Evolutionary conservation across 2,797 vertebrate genomes (phyloP).

Genomic region (Sebastes wilsoni): DNA sequence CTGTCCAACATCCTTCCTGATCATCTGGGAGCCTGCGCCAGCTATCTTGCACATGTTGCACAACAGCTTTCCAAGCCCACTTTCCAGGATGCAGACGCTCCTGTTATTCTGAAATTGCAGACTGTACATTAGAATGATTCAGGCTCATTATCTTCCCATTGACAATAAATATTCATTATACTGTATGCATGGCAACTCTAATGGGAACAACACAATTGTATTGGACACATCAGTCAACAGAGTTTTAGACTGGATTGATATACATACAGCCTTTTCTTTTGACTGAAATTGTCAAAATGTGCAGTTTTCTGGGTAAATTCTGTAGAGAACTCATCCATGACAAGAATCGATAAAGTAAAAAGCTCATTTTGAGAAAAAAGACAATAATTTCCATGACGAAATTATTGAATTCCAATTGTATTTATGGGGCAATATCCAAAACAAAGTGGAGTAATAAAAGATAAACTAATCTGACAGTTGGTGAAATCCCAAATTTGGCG

Average conservation of each 20-base stretch:
- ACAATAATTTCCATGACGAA: neutral
- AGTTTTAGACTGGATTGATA: neutral
- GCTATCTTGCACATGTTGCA: constrained; percentile 4
- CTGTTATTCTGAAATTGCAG: neutral
- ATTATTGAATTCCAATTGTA: neutral
- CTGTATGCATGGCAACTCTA: neutral
- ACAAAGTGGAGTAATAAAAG: neutral
- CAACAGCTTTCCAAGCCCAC: neutral
- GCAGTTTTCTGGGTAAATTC: neutral
- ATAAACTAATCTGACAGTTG: neutral
- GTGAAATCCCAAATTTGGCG: neutral
- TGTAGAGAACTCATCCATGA: neutral
- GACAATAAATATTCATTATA: neutral
- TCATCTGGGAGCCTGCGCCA: constrained; percentile 28
- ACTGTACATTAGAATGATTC: constrained; percentile 8
- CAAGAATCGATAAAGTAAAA: neutral
- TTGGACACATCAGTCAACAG: neutral
- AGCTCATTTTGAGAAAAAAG: neutral
- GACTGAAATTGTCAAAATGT: neutral
- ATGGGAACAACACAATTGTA: neutral
- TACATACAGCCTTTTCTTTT: neutral
- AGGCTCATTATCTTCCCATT: constrained; percentile 20
- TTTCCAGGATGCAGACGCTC: neutral
- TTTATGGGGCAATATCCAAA: neutral
- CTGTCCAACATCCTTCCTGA: constrained; percentile 19